Conservation (phyloP, 1,140 invertebrate species). For the Procambarus virginalis region DNA sequence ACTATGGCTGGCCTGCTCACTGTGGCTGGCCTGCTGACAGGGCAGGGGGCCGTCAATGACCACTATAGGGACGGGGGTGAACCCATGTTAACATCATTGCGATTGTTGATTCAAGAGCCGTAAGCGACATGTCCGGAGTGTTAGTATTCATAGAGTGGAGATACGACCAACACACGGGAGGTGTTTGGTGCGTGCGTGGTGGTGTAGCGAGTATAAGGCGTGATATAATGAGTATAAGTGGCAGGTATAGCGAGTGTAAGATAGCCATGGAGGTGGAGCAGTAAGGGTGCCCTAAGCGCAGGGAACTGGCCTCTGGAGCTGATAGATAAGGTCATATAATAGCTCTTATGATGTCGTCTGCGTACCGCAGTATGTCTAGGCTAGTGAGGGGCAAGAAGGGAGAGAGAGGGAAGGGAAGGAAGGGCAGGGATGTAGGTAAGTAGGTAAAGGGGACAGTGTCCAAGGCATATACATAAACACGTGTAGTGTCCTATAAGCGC, state of each 20-base stretch:
- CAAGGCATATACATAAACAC: background rate
- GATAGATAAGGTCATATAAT: background rate
- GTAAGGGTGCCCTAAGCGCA: too few species aligned
- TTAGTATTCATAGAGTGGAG: background rate
- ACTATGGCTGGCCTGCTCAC: too few species aligned
- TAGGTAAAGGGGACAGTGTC: background rate
- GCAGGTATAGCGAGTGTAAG: too few species aligned
- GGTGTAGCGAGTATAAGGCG: too few species aligned
- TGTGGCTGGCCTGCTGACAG: too few species aligned
- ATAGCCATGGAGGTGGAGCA: too few species aligned
- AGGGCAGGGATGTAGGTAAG: background rate
- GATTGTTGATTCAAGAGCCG: background rate
- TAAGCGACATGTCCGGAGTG: background rate
- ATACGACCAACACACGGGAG: background rate
- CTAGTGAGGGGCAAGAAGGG: background rate
- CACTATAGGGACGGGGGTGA: background rate
- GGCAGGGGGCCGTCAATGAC: too few species aligned
- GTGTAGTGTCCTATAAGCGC: background rate
- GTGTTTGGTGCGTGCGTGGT: too few species aligned
- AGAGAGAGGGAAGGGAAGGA: background rate
- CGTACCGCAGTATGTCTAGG: background rate
- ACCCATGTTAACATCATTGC: background rate
- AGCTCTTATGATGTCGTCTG: background rate
- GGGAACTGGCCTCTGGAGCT: too few species aligned
- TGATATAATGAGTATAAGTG: too few species aligned